Conservation (phyloP, 2,888 invertebrate genomes). For the Dusona sp. region DNA sequence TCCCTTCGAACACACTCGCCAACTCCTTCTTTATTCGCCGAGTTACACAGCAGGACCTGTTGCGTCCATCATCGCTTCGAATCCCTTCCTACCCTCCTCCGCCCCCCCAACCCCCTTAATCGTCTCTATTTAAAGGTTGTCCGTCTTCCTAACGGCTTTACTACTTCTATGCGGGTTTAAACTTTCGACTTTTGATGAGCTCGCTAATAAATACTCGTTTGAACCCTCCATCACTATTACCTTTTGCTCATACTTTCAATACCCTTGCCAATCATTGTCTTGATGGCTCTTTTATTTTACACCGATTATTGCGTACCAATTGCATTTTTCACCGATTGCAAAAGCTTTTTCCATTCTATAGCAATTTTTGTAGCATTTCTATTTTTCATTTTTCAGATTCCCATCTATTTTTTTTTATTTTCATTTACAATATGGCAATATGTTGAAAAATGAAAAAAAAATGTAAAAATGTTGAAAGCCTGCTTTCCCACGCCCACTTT, state of each 20-base stretch:
- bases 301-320: not conserved
- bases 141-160: not conserved
- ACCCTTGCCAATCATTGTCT: not conserved
- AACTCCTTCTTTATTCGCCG: slow-evolving; percentile 1
- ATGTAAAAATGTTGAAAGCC: too few relatives aligned
- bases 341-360: not conserved
- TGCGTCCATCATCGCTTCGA: slow-evolving; percentile 19
- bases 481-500: too few relatives aligned
- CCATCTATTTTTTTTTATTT: not conserved
- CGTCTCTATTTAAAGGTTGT: slow-evolving; percentile 1
- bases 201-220: slow-evolving; percentile 5
- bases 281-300: not conserved
- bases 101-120: not conserved
- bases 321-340: not conserved
- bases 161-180: slow-evolving; percentile 6
- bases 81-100: not conserved
- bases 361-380: not conserved
- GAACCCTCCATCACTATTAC: not conserved
- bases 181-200: slow-evolving; percentile 6
- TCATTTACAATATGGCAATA: not conserved
- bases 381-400: not conserved
- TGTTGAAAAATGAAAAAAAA: too few relatives aligned
- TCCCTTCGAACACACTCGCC: not conserved
- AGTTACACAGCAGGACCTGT: slow-evolving; percentile 19
- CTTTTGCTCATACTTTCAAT: not conserved